phyloP scores from a whole-genome alignment of 2,888 invertebrate species.

The Thecocarcelia acutangulata region DNA sequence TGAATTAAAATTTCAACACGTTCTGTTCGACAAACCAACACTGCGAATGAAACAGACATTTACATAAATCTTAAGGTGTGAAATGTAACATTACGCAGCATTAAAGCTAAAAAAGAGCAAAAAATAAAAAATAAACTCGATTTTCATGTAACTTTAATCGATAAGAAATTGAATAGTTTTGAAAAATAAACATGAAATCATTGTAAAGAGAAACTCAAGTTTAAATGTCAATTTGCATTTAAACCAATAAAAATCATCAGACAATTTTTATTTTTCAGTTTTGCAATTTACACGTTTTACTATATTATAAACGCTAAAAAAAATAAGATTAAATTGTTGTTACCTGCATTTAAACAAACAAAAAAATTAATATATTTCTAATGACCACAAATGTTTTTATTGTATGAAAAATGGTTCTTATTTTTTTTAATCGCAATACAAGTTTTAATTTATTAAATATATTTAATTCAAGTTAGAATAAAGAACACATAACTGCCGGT shows the following conservation, averaged over 20 bases:
- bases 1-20: constrained; percentile 67
- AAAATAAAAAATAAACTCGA: too few species aligned
- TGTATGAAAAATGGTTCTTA: not conserved
- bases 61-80: constrained; percentile 65
- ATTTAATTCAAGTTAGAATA: constrained; percentile 7
- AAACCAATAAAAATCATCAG: constrained; percentile 58
- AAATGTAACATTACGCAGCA: constrained; percentile 67
- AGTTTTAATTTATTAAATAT: constrained; percentile 49
- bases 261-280: constrained; percentile 31
- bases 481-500: not conserved
- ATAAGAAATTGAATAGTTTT: constrained; percentile 56
- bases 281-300: constrained; percentile 49
- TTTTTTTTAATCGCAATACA: constrained; percentile 1
- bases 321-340: constrained; percentile 9
- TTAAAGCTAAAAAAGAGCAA: constrained; percentile 10
- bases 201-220: constrained; percentile 36
- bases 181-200: constrained; percentile 51
- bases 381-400: constrained; percentile 38
- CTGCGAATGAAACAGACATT: constrained; percentile 34
- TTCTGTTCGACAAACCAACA: constrained; percentile 33
- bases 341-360: constrained; percentile 11
- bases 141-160: constrained; percentile 51
- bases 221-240: constrained; percentile 67
- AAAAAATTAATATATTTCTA: constrained; percentile 7
- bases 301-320: too few species aligned